Percentiles rank a stretch among this genome's conserved stretches.
These are phyloP conservation scores for Amaurobius ferox DNA, from an alignment of 2,888 invertebrate genomes.

Conservation along the genomic window DNA sequence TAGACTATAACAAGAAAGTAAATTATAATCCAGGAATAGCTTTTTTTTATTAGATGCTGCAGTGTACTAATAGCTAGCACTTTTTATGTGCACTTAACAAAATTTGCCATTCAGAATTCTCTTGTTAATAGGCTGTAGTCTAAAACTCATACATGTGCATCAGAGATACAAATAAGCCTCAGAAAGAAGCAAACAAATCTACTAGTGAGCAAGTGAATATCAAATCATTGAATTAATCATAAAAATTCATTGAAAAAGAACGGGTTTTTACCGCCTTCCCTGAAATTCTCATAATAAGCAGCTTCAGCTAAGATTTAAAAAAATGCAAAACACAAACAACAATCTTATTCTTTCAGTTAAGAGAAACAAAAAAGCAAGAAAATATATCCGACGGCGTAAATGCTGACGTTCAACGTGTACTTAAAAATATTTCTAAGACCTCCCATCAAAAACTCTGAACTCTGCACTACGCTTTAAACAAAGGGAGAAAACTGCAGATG, in stretches of 20 bases:
- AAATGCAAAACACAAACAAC: neutral
- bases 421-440: neutral
- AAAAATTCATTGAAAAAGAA: neutral
- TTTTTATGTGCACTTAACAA: no score
- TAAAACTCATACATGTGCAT: no score
- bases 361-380: neutral
- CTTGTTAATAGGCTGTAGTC: no score
- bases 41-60: no score
- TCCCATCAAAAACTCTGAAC: constrained; percentile 1
- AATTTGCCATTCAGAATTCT: no score
- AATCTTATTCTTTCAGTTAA: neutral
- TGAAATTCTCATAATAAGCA: neutral
- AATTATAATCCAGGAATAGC: no score
- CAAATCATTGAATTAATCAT: neutral
- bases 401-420: neutral
- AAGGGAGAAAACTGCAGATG: constrained; percentile 14
- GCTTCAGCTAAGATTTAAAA: neutral
- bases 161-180: no score
- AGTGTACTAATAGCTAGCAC: no score
- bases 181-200: no score
- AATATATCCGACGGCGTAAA: neutral
- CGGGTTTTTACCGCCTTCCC: neutral
- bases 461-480: constrained; percentile 9
- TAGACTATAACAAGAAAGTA: no score
- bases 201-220: no score